A percentile compares a stretch with the other conserved stretches of the same genome.
These are phyloP conservation scores for Aphelenchoides besseyi DNA, from an alignment of 1,140 invertebrate genomes.

Conservation along the genomic window DNA sequence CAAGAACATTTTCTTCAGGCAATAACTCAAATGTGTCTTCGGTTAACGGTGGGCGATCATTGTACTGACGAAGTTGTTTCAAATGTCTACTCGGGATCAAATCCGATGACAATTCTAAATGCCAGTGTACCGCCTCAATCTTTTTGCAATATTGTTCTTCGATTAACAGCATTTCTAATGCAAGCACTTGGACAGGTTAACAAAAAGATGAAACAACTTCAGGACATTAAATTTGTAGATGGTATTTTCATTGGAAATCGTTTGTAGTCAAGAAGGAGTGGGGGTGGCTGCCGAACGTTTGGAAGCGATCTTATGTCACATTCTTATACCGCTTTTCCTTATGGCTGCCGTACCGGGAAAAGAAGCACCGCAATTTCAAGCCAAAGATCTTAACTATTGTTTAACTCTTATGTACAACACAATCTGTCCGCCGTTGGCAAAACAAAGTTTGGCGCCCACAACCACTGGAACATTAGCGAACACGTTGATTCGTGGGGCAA, in stretches of 20 bases:
- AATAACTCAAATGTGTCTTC: slow-evolving; percentile 49
- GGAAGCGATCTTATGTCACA: slow-evolving; percentile 89
- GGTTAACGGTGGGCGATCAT: slow-evolving; percentile 67
- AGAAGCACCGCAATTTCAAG: slow-evolving; percentile 83
- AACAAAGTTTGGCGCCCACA: slow-evolving; percentile 54
- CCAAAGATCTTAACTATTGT: slow-evolving; percentile 83
- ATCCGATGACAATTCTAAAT: slow-evolving; percentile 66
- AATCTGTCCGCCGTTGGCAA: slow-evolving; percentile 71
- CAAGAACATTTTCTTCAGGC: slow-evolving; percentile 38
- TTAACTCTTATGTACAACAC: slow-evolving; percentile 83
- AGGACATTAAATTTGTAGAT: slow-evolving; percentile 35
- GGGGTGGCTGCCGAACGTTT: slow-evolving; percentile 85
- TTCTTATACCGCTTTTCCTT: slow-evolving; percentile 90
- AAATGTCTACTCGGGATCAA: slow-evolving; percentile 50
- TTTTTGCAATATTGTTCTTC: slow-evolving; percentile 91
- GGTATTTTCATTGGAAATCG: slow-evolving; percentile 77
- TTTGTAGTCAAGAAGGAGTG: slow-evolving; percentile 80
- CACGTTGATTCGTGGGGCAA: slow-evolving; percentile 52
- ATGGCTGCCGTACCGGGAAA: slow-evolving; percentile 76
- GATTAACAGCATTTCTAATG: slow-evolving; percentile 87
- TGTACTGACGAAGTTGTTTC: slow-evolving; percentile 41
- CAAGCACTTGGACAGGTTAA: slow-evolving; percentile 76
- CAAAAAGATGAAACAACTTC: slow-evolving; percentile 11
- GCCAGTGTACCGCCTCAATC: slow-evolving; percentile 69
- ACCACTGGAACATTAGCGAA: slow-evolving; percentile 51